phyloP scores from a whole-genome alignment of 37 sponge, comb jelly and placozoan species.

The Mnemiopsis leidyi region DNA sequence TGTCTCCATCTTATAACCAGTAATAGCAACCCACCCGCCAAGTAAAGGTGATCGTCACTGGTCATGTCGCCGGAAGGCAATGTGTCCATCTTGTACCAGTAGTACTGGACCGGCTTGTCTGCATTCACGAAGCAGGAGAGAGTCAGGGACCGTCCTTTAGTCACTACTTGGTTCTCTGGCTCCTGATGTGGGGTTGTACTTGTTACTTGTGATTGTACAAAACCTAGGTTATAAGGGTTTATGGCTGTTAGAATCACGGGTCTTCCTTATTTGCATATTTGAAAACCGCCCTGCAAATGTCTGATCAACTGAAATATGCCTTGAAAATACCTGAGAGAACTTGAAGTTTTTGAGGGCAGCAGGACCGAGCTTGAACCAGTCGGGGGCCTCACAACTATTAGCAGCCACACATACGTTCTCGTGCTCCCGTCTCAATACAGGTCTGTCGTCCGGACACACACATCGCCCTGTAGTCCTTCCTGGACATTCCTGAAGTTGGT shows the following conservation, averaged over 20 bases:
- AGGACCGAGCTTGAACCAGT: conserved; percentile 43
- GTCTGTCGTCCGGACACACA: neutral
- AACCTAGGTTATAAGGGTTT: too few species aligned
- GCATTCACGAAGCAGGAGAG: neutral
- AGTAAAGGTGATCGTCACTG: conserved; percentile 3
- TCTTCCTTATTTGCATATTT: too few species aligned
- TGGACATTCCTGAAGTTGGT: neutral
- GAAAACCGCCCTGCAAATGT: too few species aligned
- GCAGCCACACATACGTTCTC: neutral
- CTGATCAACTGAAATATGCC: too few species aligned
- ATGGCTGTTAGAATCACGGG: too few species aligned
- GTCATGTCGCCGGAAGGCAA: conserved; percentile 37
- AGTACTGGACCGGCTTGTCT: conserved; percentile 34
- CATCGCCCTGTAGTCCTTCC: neutral
- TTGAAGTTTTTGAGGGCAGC: conserved; percentile 23
- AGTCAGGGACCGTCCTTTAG: neutral
- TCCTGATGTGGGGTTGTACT: too few species aligned
- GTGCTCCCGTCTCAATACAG: neutral
- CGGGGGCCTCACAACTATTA: neutral
- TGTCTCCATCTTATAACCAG: too few species aligned
- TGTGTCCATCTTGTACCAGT: conserved; percentile 19
- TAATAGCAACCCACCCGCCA: neutral
- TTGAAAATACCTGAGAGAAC: neutral
- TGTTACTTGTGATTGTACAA: too few species aligned
- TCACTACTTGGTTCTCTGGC: neutral